phyloP scores from a whole-genome alignment of 2,888 invertebrate species.

The Mythimna lalbum region DNA sequence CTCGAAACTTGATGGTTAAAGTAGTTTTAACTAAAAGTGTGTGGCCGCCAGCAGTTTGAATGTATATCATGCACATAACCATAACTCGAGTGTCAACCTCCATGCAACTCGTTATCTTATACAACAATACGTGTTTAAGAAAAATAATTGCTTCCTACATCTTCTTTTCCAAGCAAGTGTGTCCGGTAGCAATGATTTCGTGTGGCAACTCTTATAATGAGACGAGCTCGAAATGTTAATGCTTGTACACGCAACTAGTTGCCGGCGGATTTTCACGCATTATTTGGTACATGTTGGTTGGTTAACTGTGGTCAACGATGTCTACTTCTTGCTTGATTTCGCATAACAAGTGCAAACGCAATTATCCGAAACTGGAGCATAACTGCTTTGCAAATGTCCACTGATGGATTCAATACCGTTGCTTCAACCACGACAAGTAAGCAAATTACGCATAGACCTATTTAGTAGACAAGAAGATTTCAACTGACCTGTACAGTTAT shows the following conservation, averaged over 20 bases:
- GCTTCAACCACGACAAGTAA: slow-evolving; percentile 32
- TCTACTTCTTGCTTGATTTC: slow-evolving; percentile 75
- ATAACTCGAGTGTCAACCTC: slow-evolving; percentile 37
- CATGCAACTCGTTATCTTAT: slow-evolving; percentile 34
- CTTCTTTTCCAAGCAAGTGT: slow-evolving; percentile 41
- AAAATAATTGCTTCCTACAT: slow-evolving; percentile 58
- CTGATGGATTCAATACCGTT: slow-evolving; percentile 70
- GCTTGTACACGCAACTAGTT: slow-evolving; percentile 60
- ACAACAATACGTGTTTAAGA: slow-evolving; percentile 54
- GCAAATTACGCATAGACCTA: slow-evolving; percentile 23
- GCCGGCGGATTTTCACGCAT: slow-evolving; percentile 75
- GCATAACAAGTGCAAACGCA: slow-evolving; percentile 83
- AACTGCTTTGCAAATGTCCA: slow-evolving; percentile 76
- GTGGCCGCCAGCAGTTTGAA: background rate
- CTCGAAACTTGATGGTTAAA: background rate
- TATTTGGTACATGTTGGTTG: slow-evolving; percentile 79
- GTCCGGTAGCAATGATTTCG: slow-evolving; percentile 47
- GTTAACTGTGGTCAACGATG: slow-evolving; percentile 73
- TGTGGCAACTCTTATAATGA: slow-evolving; percentile 48
- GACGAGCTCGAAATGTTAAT: slow-evolving; percentile 58
- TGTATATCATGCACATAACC: slow-evolving; percentile 21
- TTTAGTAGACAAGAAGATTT: slow-evolving; percentile 21
- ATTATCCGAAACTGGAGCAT: slow-evolving; percentile 83
- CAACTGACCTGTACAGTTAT: slow-evolving; percentile 20
- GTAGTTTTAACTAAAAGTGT: background rate